Conservation (phyloP, 2,113 vertebrate genomes). For the Butorides virescens region DNA sequence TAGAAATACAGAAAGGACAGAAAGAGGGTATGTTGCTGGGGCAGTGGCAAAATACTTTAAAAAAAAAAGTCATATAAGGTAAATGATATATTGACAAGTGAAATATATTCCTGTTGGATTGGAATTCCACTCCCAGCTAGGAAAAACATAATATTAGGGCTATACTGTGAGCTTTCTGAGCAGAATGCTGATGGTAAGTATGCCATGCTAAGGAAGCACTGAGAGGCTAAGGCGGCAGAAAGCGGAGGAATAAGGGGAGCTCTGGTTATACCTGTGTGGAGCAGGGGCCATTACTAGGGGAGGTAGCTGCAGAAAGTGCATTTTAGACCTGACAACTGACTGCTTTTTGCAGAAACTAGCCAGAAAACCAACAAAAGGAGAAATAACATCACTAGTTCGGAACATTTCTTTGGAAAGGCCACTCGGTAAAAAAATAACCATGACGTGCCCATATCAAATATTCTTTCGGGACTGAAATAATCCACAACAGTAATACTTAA, state of each 20-base stretch:
- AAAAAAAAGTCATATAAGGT: not conserved
- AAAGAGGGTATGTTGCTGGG: not conserved
- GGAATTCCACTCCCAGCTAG: not conserved
- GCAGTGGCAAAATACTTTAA: not conserved
- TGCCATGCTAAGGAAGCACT: not conserved
- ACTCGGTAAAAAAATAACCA: not conserved
- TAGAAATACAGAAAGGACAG: not conserved
- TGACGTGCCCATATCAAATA: not conserved
- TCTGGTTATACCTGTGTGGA: not conserved
- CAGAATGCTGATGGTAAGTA: not conserved
- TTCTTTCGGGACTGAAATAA: not conserved
- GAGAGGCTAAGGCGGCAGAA: not conserved
- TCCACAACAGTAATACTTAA: not conserved
- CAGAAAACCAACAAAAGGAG: slow-evolving; percentile 10
- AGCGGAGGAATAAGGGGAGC: not conserved
- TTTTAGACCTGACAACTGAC: not conserved
- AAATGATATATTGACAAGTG: not conserved
- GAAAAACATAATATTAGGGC: not conserved
- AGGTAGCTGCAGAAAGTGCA: not conserved
- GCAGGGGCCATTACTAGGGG: not conserved
- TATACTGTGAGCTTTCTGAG: not conserved
- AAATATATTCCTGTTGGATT: not conserved
- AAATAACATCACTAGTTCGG: not conserved
- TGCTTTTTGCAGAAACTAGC: not conserved
- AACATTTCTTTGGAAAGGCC: not conserved